Evolutionary conservation across 2,888 invertebrate genomes (phyloP).

Genomic region (Monopis laevigella): DNA sequence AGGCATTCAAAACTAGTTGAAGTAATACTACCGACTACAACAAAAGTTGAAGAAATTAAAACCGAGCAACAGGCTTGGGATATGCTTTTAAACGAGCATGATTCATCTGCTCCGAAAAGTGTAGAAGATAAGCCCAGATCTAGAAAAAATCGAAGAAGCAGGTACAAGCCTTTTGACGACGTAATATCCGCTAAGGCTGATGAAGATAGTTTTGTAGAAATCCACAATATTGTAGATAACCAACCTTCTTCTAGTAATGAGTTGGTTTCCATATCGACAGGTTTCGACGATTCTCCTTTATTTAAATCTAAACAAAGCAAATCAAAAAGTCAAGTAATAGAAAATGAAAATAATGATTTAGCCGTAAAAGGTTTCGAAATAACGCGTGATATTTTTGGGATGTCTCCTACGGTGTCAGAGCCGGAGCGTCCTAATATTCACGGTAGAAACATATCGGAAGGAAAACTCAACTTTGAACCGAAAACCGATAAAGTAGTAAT

Average conservation of each 20-base stretch:
- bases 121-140: slow-evolving; percentile 43
- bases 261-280: slow-evolving; percentile 44
- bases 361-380: background rate
- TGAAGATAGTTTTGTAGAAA: slow-evolving; percentile 52
- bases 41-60: slow-evolving; percentile 31
- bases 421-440: too few species aligned
- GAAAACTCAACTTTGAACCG: background rate
- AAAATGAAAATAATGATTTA: background rate
- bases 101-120: slow-evolving; percentile 25
- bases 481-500: slow-evolving; percentile 1
- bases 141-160: slow-evolving; percentile 36
- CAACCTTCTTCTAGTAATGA: slow-evolving; percentile 40
- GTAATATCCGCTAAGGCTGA: slow-evolving; percentile 39
- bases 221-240: slow-evolving; percentile 54
- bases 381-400: background rate
- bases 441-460: too few species aligned
- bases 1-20: too few species aligned
- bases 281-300: background rate
- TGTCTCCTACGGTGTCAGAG: background rate
- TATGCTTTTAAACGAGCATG: slow-evolving; percentile 43
- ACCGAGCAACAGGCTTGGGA: slow-evolving; percentile 59
- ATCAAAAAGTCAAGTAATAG: background rate
- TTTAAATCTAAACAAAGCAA: background rate
- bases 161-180: slow-evolving; percentile 41
- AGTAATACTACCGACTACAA: background rate